Percentiles rank a stretch among this genome's conserved stretches.
Conservation (phyloP, 64 coral and sea anemone genomes). For the Exaiptasia diaphana region DNA sequence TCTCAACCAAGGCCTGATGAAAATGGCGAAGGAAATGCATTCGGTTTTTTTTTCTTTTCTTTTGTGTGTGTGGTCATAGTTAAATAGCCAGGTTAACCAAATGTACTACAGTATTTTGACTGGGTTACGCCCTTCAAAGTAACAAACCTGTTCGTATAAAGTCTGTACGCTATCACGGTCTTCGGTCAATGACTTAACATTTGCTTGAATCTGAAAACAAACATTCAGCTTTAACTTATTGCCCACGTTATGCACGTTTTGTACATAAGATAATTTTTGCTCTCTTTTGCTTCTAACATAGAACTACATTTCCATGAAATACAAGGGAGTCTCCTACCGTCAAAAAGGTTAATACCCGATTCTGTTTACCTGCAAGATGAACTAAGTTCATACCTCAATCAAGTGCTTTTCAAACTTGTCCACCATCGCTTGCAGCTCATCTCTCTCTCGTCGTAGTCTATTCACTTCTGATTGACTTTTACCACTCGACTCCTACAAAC, state of each 20-base stretch:
- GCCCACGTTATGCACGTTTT: no score
- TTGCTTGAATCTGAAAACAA: constrained; percentile 75
- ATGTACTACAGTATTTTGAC: background rate
- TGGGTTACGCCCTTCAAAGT: background rate
- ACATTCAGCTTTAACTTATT: no score
- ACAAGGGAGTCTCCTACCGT: no score
- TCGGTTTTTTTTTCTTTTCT: background rate
- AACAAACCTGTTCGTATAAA: constrained; percentile 89
- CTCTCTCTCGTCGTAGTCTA: constrained; percentile 82
- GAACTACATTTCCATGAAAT: no score
- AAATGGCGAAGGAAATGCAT: background rate
- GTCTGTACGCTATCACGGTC: constrained; percentile 95
- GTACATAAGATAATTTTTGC: no score
- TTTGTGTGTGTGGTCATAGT: background rate
- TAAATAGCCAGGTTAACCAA: no score
- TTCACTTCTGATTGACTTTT: constrained; percentile 62
- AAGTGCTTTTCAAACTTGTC: constrained; percentile 98
- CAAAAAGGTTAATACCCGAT: no score
- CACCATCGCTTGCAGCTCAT: constrained; percentile 82
- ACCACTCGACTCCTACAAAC: constrained; percentile 50
- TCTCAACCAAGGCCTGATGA: constrained; percentile 79
- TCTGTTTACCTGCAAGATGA: no score
- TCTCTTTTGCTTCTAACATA: no score
- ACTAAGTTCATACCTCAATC: constrained; percentile 55
- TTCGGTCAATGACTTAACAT: constrained; percentile 81